phyloP scores from a whole-genome alignment of 2,797 vertebrate genomes.

The Lacerta viridis region DNA sequence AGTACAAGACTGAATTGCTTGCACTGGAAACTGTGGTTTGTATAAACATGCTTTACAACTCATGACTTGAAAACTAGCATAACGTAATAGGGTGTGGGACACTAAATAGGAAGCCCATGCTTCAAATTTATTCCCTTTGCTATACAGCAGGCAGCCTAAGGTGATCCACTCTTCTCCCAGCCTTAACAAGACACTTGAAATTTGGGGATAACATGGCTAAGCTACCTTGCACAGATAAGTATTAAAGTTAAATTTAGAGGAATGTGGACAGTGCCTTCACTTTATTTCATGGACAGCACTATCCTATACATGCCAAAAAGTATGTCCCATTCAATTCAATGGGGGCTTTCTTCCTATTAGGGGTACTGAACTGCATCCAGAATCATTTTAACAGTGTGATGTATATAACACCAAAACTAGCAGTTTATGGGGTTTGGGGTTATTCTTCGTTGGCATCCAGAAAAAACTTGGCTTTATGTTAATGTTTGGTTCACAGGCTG shows the following conservation, averaged over 20 bases:
- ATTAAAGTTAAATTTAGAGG: neutral
- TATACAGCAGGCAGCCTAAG: neutral
- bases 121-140: neutral
- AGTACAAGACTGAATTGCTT: neutral
- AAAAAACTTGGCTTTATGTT: neutral
- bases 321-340: too few relatives aligned
- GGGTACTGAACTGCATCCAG: too few relatives aligned
- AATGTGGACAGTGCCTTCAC: neutral
- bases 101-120: neutral
- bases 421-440: neutral
- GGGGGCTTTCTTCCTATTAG: too few relatives aligned
- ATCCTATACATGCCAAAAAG: too few relatives aligned
- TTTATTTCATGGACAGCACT: neutral
- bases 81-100: neutral
- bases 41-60: neutral
- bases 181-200: neutral
- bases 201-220: neutral
- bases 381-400: neutral
- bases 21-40: neutral
- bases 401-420: neutral
- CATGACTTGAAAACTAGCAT: neutral
- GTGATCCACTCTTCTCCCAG: neutral
- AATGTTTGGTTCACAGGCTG: neutral
- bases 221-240: neutral
- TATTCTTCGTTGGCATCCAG: neutral